Evolutionary conservation across 2,888 invertebrate genomes (phyloP).

Genomic region (Synanthedon vespiformis): DNA sequence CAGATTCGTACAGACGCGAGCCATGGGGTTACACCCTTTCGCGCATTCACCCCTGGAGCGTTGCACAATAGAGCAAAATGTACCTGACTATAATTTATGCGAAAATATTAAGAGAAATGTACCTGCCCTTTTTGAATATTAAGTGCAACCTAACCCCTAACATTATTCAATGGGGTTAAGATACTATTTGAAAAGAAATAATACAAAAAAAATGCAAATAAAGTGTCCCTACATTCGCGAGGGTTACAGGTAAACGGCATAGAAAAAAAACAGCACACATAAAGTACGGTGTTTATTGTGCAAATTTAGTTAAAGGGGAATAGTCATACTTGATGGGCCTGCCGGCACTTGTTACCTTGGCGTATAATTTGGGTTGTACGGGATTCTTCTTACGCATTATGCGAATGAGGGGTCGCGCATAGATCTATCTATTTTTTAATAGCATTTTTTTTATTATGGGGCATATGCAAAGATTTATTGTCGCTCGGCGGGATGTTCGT

Average conservation of each 20-base stretch:
- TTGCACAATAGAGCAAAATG: slow-evolving; percentile 64
- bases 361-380: slow-evolving; percentile 65
- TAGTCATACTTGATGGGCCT: slow-evolving; percentile 30
- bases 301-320: slow-evolving; percentile 14
- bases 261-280: slow-evolving; percentile 50
- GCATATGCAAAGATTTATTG: slow-evolving; percentile 69
- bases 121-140: slow-evolving; percentile 72
- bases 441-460: slow-evolving; percentile 55
- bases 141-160: slow-evolving; percentile 72
- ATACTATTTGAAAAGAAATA: slow-evolving; percentile 67
- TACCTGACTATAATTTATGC: slow-evolving; percentile 73
- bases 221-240: slow-evolving; percentile 61
- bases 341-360: slow-evolving; percentile 61
- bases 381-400: slow-evolving; percentile 62
- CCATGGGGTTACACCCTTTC: slow-evolving; percentile 28
- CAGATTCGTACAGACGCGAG: slow-evolving; percentile 20
- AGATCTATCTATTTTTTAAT: slow-evolving; percentile 67
- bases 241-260: slow-evolving; percentile 46
- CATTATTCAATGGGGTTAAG: slow-evolving; percentile 69
- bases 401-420: slow-evolving; percentile 43
- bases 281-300: slow-evolving; percentile 35
- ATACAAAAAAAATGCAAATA: slow-evolving; percentile 69
- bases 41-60: slow-evolving; percentile 29
- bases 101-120: slow-evolving; percentile 70
- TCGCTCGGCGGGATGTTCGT: slow-evolving; percentile 58